phyloP scores from a whole-genome alignment of 2,113 vertebrate genomes.

The Antigone vipio region DNA sequence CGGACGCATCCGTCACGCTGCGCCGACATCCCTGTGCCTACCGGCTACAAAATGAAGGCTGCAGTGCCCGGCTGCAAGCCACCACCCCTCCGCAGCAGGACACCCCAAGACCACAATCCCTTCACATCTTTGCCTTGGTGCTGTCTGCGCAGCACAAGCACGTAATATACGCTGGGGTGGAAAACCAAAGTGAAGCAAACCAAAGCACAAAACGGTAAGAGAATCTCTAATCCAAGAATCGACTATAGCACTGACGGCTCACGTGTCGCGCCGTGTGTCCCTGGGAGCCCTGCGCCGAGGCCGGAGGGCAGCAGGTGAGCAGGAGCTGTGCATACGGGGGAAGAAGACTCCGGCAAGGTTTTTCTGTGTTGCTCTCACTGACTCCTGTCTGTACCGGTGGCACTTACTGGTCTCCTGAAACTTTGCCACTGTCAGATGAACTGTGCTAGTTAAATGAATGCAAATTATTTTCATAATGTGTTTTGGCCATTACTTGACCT shows the following conservation, averaged over 20 bases:
- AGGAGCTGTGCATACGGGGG: neutral
- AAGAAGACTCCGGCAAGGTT: neutral
- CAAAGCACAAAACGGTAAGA: neutral
- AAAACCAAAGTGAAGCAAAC: neutral
- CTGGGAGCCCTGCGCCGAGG: neutral
- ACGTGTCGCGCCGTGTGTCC: accelerated
- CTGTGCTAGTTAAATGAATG: neutral
- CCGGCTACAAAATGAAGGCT: neutral
- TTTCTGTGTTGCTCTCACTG: neutral
- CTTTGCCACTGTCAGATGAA: neutral
- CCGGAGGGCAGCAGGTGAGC: neutral
- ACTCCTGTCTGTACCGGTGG: neutral
- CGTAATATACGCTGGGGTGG: neutral
- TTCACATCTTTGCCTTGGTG: neutral
- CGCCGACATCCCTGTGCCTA: neutral
- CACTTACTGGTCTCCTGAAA: neutral
- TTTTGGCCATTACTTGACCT: neutral
- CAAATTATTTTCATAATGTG: neutral
- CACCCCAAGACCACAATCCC: neutral
- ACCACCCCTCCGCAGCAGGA: neutral
- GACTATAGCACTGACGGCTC: accelerated
- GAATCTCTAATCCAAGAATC: neutral
- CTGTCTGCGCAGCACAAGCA: neutral
- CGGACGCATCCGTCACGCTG: no score
- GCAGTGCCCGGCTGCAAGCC: neutral